A percentile compares a stretch with the other conserved stretches of the same genome.
Evolutionary conservation across 2,113 vertebrate genomes (phyloP).

Genomic region (Fulica atra): DNA sequence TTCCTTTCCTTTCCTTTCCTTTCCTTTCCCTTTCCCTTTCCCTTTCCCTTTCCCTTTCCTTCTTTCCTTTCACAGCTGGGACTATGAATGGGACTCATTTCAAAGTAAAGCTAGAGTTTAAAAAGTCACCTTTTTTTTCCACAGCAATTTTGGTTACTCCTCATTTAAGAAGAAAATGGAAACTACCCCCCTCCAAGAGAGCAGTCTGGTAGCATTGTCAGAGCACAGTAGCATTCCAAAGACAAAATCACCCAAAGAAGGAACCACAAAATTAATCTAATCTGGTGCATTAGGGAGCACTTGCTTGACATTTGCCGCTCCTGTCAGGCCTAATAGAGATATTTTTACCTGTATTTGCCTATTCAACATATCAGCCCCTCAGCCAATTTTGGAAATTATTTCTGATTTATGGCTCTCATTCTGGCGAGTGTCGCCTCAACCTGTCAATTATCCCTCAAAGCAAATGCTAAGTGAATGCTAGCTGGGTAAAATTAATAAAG

Average conservation of each 20-base stretch:
- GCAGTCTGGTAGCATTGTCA: conserved; percentile 41
- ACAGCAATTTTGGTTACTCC: background rate
- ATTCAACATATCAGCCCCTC: conserved; percentile 81
- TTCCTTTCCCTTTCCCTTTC: no score
- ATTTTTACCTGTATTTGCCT: conserved; percentile 88
- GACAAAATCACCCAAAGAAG: conserved; percentile 33
- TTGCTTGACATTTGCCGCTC: conserved; percentile 81
- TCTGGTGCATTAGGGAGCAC: conserved; percentile 70
- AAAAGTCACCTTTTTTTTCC: background rate
- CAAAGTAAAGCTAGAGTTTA: background rate
- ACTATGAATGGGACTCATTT: background rate
- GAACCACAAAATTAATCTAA: conserved; percentile 74
- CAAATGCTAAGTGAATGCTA: conserved; percentile 85
- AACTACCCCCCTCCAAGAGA: background rate
- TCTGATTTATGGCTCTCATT: conserved; percentile 84
- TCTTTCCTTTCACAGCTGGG: background rate
- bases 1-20: no score
- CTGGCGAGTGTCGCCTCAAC: conserved; percentile 75
- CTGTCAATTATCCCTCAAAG: conserved; percentile 85
- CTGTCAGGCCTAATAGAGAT: conserved; percentile 85
- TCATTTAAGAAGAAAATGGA: background rate
- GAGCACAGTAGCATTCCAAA: conserved; percentile 18
- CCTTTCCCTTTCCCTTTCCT: no score
- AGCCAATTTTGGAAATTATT: conserved; percentile 87
- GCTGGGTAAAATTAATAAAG: conserved; percentile 84